These are phyloP conservation scores for Litoditis marina DNA, from an alignment of 2,888 invertebrate genomes.

Conservation along the genomic window DNA sequence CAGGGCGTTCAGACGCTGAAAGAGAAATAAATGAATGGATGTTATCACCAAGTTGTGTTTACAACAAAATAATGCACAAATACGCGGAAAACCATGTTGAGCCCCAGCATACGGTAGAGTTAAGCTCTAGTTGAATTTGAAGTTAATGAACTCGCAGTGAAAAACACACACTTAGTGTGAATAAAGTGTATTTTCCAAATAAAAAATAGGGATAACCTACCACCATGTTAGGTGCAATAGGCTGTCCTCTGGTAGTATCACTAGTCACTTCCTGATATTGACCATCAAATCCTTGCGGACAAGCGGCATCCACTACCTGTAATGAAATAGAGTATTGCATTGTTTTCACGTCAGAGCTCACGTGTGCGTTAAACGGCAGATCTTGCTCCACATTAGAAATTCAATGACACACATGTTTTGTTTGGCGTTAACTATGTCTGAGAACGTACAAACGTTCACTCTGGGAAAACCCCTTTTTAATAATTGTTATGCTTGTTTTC, in stretches of 20 bases:
- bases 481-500: too few species aligned
- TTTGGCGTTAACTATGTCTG: too few species aligned
- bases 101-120: too few species aligned
- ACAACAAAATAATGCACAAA: not conserved
- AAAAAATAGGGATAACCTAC: conserved; percentile 12
- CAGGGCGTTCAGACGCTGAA: conserved; percentile 44
- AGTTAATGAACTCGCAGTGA: too few species aligned
- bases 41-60: not conserved
- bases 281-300: conserved; percentile 56
- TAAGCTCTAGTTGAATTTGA: too few species aligned
- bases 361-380: too few species aligned
- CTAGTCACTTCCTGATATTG: conserved; percentile 42
- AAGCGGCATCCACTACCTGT: conserved; percentile 56
- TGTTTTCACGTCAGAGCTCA: not conserved
- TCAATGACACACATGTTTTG: too few species aligned
- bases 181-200: not conserved
- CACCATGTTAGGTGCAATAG: conserved; percentile 33
- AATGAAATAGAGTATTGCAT: not conserved
- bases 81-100: not conserved
- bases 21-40: not conserved
- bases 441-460: not conserved
- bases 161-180: not conserved
- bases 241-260: conserved; percentile 20
- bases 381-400: too few species aligned
- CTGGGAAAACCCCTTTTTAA: not conserved